Evolutionary conservation across 1,140 invertebrate species (phyloP).

Genomic region (Branchinecta lynchi): DNA sequence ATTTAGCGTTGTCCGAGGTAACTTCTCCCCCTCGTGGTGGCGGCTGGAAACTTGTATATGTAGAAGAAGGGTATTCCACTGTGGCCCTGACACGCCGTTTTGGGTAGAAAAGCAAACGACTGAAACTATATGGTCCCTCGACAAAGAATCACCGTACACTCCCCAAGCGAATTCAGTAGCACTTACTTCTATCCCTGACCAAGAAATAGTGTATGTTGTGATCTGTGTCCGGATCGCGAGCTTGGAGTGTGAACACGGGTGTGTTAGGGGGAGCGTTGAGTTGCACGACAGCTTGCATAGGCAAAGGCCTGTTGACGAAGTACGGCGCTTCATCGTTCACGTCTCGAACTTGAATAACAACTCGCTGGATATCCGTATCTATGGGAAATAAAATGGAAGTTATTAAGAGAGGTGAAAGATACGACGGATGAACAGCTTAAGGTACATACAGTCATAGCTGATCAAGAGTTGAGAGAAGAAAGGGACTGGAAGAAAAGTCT

Average conservation of each 20-base stretch:
- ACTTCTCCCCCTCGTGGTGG: no score
- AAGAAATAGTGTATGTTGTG: constrained; percentile 92
- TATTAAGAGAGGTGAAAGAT: not conserved
- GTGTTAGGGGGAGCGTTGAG: constrained; percentile 85
- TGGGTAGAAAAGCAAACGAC: not conserved
- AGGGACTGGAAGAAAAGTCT: no score
- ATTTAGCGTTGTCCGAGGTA: no score
- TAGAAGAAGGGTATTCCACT: no score
- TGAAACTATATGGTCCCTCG: not conserved
- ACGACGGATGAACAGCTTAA: no score
- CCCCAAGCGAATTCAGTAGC: constrained; percentile 3
- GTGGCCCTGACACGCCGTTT: not conserved
- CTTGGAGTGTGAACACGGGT: constrained; percentile 86
- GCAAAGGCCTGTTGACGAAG: constrained; percentile 81
- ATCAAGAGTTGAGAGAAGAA: no score
- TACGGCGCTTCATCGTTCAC: constrained; percentile 91
- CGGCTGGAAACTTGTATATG: no score
- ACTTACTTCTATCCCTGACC: constrained; percentile 62
- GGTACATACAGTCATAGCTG: no score
- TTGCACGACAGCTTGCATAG: constrained; percentile 91
- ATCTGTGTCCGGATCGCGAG: constrained; percentile 83
- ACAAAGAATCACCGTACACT: not conserved
- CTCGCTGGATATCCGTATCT: constrained; percentile 86
- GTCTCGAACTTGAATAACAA: constrained; percentile 86
- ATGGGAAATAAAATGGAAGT: constrained; percentile 31